Percentiles rank a stretch among this genome's conserved stretches.
Conservation (phyloP, 2,888 invertebrate genomes). For the Lathronympha strigana region DNA sequence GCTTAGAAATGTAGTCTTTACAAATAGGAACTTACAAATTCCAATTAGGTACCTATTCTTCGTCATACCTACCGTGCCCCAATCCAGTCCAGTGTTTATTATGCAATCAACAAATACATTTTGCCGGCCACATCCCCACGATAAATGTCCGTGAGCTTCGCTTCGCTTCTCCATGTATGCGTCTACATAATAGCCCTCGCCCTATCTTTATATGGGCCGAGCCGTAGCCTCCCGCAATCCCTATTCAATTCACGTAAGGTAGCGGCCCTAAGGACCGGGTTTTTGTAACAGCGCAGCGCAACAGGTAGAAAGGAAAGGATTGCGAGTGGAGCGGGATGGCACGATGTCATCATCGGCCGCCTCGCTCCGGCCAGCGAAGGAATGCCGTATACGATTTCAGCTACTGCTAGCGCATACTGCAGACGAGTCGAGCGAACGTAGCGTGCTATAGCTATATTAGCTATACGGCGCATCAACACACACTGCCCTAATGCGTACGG, state of each 20-base stretch:
- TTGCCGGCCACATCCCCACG: conserved; percentile 70
- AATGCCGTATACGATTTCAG: conserved; percentile 81
- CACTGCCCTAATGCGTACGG: conserved; percentile 84
- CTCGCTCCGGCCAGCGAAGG: conserved; percentile 75
- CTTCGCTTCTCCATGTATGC: conserved; percentile 56
- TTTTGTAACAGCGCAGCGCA: conserved; percentile 83
- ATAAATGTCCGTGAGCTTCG: conserved; percentile 68
- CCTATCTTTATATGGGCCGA: conserved; percentile 83
- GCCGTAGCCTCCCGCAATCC: conserved; percentile 81
- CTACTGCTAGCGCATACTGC: conserved; percentile 72
- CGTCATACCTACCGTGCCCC: conserved; percentile 64
- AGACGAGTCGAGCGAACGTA: conserved; percentile 60
- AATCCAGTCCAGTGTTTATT: conserved; percentile 71
- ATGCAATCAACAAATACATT: conserved; percentile 76
- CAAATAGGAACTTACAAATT: too few relatives aligned
- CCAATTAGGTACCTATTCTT: conserved; percentile 61
- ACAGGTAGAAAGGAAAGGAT: conserved; percentile 85
- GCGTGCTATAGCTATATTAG: conserved; percentile 47
- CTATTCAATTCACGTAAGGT: conserved; percentile 84
- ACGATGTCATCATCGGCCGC: conserved; percentile 61
- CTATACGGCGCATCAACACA: conserved; percentile 69
- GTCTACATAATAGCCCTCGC: conserved; percentile 73
- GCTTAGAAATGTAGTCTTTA: conserved; percentile 3
- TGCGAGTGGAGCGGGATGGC: conserved; percentile 75
- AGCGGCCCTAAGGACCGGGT: conserved; percentile 84